These are phyloP conservation scores for Conomelus anceps DNA, from an alignment of 2,888 invertebrate species.

Conservation along the genomic window DNA sequence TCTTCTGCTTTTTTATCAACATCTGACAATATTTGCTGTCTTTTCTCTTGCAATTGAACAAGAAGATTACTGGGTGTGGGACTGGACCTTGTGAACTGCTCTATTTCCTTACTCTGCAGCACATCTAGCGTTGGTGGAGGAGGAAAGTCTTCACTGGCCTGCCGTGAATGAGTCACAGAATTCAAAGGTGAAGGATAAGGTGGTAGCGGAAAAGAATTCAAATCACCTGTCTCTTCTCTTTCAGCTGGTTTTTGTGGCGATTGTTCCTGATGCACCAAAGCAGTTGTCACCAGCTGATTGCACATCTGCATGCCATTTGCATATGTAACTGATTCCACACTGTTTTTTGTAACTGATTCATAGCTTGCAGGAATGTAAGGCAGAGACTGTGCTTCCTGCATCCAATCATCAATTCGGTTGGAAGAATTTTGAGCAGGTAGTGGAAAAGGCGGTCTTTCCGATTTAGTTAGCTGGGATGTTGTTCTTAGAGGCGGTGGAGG, in stretches of 20 bases:
- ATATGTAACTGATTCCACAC: conserved; percentile 44
- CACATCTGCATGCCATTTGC: conserved; percentile 46
- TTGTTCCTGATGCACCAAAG: conserved; percentile 69
- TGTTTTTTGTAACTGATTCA: conserved; percentile 41
- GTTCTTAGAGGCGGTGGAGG: conserved; percentile 79
- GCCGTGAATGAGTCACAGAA: conserved; percentile 72
- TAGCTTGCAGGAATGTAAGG: conserved; percentile 53
- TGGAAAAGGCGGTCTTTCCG: conserved; percentile 42
- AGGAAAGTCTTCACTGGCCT: conserved; percentile 83
- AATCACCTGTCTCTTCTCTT: conserved; percentile 28
- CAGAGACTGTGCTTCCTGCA: conserved; percentile 53
- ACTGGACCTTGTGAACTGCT: conserved; percentile 8
- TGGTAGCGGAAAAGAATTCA: conserved; percentile 40
- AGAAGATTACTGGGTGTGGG: conserved; percentile 41
- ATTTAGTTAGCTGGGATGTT: conserved; percentile 73
- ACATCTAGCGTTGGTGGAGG: conserved; percentile 58
- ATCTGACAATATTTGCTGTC: conserved; percentile 52
- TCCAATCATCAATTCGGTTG: conserved; percentile 30
- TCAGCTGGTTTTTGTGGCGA: conserved; percentile 32
- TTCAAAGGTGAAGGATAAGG: conserved; percentile 71
- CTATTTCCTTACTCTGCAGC: conserved; percentile 18
- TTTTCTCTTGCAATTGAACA: conserved; percentile 57
- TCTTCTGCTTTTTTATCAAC: conserved; percentile 40
- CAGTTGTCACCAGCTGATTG: conserved; percentile 68
- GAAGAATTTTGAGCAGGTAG: conserved; percentile 30